These are phyloP conservation scores for Slavum lentiscoides DNA, from an alignment of 2,888 invertebrate genomes.

Conservation along the genomic window DNA sequence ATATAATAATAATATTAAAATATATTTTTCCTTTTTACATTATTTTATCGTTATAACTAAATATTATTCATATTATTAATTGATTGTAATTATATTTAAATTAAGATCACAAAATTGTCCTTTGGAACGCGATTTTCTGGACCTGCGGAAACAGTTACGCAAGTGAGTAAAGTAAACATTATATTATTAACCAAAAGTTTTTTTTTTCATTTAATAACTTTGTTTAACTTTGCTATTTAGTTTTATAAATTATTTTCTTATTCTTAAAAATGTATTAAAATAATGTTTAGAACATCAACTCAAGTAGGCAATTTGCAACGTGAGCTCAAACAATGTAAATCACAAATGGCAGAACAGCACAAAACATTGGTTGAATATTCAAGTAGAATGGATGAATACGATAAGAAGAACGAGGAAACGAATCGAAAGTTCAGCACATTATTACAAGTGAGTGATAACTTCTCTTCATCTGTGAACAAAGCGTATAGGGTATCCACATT, in stretches of 20 bases:
- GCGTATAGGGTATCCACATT: background rate
- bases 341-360: conserved; percentile 81
- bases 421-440: conserved; percentile 86
- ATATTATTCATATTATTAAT: background rate
- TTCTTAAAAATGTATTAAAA: conserved; percentile 3
- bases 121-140: conserved; percentile 46
- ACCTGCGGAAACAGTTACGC: conserved; percentile 43
- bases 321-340: conserved; percentile 78
- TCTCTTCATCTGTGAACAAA: background rate
- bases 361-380: conserved; percentile 82
- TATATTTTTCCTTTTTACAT: no score
- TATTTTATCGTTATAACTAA: background rate
- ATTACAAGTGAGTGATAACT: conserved; percentile 67
- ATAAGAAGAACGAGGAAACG: conserved; percentile 88
- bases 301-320: conserved; percentile 77
- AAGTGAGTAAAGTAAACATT: conserved; percentile 32
- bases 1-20: no score
- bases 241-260: background rate
- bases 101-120: conserved; percentile 46
- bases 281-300: conserved; percentile 58
- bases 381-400: conserved; percentile 83
- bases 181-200: background rate
- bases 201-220: no score
- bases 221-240: background rate
- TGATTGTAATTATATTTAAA: conserved; percentile 7